A percentile compares a stretch with the other conserved stretches of the same genome.
Conservation (phyloP, 1,140 invertebrate genomes). For the Ooceraea biroi region DNA sequence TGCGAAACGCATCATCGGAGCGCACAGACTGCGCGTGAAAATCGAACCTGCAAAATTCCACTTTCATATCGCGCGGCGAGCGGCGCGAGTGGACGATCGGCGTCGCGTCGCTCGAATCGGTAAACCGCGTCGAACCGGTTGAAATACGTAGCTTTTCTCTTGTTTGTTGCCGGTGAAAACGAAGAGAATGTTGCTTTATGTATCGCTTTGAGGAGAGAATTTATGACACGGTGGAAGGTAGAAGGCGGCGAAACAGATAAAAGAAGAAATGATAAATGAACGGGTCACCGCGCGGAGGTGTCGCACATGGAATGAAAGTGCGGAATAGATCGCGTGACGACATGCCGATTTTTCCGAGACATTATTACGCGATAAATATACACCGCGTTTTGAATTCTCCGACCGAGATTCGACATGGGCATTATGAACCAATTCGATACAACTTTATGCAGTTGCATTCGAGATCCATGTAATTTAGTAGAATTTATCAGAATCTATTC, state of each 20-base stretch:
- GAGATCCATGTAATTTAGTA: too few relatives aligned
- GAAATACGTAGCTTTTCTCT: not conserved
- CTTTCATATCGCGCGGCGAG: not conserved
- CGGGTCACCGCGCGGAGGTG: not conserved
- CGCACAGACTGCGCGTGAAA: not conserved
- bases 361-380: not conserved
- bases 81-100: not conserved
- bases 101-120: not conserved
- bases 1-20: too few relatives aligned
- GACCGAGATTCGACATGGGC: not conserved
- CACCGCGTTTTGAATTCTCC: not conserved
- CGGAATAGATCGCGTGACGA: not conserved
- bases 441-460: not conserved
- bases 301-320: not conserved
- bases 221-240: constrained; percentile 30
- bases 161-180: not conserved
- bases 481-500: too few relatives aligned
- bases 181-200: constrained; percentile 18
- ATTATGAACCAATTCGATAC: not conserved
- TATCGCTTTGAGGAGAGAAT: constrained; percentile 34
- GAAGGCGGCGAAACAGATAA: constrained; percentile 33
- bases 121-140: not conserved
- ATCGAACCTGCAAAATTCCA: not conserved
- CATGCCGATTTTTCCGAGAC: not conserved
- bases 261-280: constrained; percentile 44